Evolutionary conservation across 1,140 invertebrate genomes (phyloP).

Genomic region (Drosophila bocki): DNA sequence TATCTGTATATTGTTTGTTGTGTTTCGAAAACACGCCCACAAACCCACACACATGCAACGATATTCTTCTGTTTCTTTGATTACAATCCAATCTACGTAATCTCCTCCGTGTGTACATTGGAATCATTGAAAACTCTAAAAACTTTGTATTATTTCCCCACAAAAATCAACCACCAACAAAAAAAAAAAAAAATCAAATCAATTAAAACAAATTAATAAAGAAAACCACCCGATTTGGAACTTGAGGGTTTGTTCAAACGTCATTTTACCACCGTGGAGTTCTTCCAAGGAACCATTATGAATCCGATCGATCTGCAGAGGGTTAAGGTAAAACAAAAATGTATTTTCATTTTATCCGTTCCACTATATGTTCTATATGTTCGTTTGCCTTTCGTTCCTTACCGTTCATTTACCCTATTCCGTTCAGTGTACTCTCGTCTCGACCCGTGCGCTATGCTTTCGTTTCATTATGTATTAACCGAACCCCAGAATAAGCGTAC

Average conservation of each 20-base stretch:
- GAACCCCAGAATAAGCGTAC: slow-evolving; percentile 47
- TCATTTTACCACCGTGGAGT: slow-evolving; percentile 99
- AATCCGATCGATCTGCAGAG: slow-evolving; percentile 99
- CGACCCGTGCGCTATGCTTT: slow-evolving; percentile 26
- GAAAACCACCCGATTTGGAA: slow-evolving; percentile 98
- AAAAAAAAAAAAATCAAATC: slow-evolving; percentile 34
- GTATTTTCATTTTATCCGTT: slow-evolving; percentile 79
- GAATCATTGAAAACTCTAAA: slow-evolving; percentile 71
- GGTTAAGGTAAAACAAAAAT: slow-evolving; percentile 94
- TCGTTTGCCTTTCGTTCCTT: slow-evolving; percentile 66
- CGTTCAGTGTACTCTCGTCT: slow-evolving; percentile 51
- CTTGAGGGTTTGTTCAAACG: slow-evolving; percentile 99
- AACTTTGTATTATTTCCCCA: slow-evolving; percentile 76
- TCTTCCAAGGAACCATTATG: slow-evolving; percentile 99
- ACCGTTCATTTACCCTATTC: slow-evolving; percentile 43
- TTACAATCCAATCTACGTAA: slow-evolving; percentile 58
- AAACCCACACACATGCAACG: slow-evolving; percentile 38
- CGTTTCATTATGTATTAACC: slow-evolving; percentile 49
- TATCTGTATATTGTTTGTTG: slow-evolving; percentile 63
- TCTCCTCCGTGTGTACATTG: slow-evolving; percentile 62
- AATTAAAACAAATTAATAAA: slow-evolving; percentile 82
- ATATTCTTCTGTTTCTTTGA: slow-evolving; percentile 61
- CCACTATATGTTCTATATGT: slow-evolving; percentile 53
- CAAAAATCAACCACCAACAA: slow-evolving; percentile 29
- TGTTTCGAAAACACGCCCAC: slow-evolving; percentile 43